Base-by-base conservation (phyloP, 2,888 invertebrate genomes). In the Volucella inanis region DNA sequence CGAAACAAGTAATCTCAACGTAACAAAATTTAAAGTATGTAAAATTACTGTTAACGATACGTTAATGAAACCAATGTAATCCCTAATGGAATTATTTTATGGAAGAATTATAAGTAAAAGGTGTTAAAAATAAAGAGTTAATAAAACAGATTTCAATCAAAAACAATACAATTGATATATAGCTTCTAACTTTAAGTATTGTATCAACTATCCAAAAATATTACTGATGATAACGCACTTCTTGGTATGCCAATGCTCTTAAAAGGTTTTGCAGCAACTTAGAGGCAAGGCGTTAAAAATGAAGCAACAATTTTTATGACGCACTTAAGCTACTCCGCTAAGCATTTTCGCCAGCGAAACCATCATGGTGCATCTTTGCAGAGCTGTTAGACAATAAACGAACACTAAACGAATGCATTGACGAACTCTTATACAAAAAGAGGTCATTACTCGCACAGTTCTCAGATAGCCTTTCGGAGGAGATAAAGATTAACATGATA, bases 331-430 rank as follows among this genome's bases (percentile, higher is more conserved):
- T n/a, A n/a, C n/a, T 2, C 2, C 2, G 18, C 2, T 3, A 22
- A 22, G 3, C 18, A 22, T 45, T 45, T 31, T 54, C 31, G 31
- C 6, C 6, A 31, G 31, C 31, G 6, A 31, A n/a, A 43, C 22
- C 65, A 31, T 57, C 71, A n/a, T 71, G 61, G 71, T 43, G 52
- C 10, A 49, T 68, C 10, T 68, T 55, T n/a, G 12, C 52, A 8
- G 39, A 74, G n/a, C 15, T 61, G 12, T 61, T 61, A 12, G 59
- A 57, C n/a, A 39, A 57, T 2, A 11, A 38, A 47, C 31, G 22
- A 49, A 64, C 0, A 55, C 15, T 39, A 57, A 18, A 50, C 15
- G 12, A 59, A 49, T 15, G 18, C 15, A 59, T 70, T 12, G 41
- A 59, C n/a, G 14, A 59, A 52, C 55, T 43, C 10, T 9, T 55